Evolutionary conservation across 1,140 invertebrate species (phyloP), one percentile per base, ranked within the genome.

Genomic region (Trinorchestia longiramus): DNA sequence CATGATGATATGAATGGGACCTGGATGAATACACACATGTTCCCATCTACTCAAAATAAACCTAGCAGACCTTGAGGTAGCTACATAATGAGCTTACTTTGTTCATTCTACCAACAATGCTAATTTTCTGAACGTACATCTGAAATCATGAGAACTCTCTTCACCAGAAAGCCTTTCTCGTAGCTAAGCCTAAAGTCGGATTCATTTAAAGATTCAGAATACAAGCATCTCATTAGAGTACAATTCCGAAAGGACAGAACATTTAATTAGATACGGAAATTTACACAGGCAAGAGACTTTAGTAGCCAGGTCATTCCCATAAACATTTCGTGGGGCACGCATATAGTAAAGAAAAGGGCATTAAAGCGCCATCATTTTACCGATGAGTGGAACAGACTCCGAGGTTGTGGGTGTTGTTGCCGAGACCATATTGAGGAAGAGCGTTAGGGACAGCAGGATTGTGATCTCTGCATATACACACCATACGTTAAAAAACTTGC

Each of bases 351-450:
- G 62, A 36, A 53, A 53, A 77, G 62, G 62, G 62, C 62, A 28
- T 77, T 36, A 77, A 11, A 36, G 62, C 62, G 62, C 62, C 62
- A 77, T 77, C 62, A 90, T 3, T 95, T 97, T 98, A 98, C 98
- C 98, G 98, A 99, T 98, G 97, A 99, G 98, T 96, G 98, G 98
- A 96, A 99, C 98, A 97, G 98, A 98, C 97, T 99, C 98, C 95
- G 98, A 98, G 88, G 98, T 98, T 96, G 98, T 98, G 96, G 98
- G 98, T 97, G 99, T 98, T 97, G 98, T 98, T 98, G 98, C 98
- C 96, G 98, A 98, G 96, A 99, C 98, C 97, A 99, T 98, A 97
- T 99, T 98, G 97, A 99, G 98, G 98, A 99, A 99, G 97, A 99
- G 98, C 97, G 98, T 99, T 97, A 99, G 98, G 97, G 98, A 99